Percentiles rank a stretch among this genome's conserved stretches.
phyloP scores from a whole-genome alignment of 2,797 vertebrate genomes.

The Falco naumanni region DNA sequence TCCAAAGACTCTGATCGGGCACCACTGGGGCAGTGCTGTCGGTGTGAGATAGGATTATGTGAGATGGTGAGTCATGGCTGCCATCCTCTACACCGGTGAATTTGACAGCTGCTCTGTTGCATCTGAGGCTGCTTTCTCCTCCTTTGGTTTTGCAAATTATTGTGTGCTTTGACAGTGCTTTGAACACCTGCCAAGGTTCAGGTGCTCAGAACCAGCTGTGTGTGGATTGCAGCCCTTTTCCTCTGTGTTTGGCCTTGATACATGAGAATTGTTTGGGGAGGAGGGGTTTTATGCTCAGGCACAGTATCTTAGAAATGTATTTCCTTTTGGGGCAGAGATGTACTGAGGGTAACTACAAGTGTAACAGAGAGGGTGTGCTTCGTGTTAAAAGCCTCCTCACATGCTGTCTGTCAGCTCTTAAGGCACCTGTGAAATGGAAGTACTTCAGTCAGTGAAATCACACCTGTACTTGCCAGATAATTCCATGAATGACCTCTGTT shows the following conservation, averaged over 20 bases:
- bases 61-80: background rate
- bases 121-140: background rate
- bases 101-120: background rate
- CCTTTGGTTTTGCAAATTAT: fast-evolving
- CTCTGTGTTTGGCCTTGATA: background rate
- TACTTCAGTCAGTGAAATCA: background rate
- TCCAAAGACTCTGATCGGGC: conserved; percentile 65
- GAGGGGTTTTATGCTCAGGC: background rate
- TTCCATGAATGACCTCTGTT: background rate
- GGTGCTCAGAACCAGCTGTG: background rate
- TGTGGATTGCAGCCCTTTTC: background rate
- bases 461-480: background rate
- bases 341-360: fast-evolving
- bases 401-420: background rate
- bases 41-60: background rate
- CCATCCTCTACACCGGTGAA: fast-evolving
- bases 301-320: background rate
- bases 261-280: background rate
- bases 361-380: fast-evolving
- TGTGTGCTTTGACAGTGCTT: background rate
- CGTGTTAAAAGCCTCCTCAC: background rate
- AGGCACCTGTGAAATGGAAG: background rate
- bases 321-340: background rate
- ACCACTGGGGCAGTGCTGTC: background rate
- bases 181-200: background rate